Conservation (phyloP, 1,140 invertebrate genomes). For the Bathynomus jamesi region DNA sequence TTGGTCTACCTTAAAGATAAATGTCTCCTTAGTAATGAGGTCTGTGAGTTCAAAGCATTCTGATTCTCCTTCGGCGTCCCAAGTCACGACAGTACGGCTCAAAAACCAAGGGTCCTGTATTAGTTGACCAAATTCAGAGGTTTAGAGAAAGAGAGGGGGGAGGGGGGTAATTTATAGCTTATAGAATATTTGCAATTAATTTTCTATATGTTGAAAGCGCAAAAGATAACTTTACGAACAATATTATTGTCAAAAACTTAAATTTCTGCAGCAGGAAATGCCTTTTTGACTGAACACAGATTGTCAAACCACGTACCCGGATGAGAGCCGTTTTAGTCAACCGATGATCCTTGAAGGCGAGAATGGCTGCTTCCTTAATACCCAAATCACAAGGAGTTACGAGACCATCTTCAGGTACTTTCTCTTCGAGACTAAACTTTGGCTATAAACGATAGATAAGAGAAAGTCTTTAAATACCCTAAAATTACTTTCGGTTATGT, state of each 20-base stretch:
- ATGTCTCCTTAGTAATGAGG: conserved; percentile 82
- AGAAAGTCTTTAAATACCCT: background rate
- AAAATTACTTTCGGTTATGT: background rate
- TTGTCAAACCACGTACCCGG: conserved; percentile 53
- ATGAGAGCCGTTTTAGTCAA: conserved; percentile 69
- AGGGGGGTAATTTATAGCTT: too few relatives aligned
- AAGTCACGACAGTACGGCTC: conserved; percentile 79
- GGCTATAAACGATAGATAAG: conserved; percentile 13
- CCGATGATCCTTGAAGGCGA: conserved; percentile 79
- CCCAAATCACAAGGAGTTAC: conserved; percentile 59
- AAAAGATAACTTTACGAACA: too few relatives aligned
- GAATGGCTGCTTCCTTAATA: conserved; percentile 74
- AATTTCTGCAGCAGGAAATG: too few relatives aligned
- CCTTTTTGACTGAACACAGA: too few relatives aligned
- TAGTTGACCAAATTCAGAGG: conserved; percentile 7
- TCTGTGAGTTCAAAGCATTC: conserved; percentile 94
- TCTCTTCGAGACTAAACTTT: conserved; percentile 42
- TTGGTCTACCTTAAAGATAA: conserved; percentile 92
- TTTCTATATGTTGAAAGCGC: too few relatives aligned
- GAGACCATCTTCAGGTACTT: conserved; percentile 45
- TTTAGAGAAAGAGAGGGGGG: too few relatives aligned
- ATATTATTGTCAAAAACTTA: too few relatives aligned
- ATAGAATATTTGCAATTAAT: too few relatives aligned
- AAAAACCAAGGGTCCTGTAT: conserved; percentile 83
- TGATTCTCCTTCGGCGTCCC: conserved; percentile 68